These are phyloP conservation scores for Ptilorrhoa leucosticta DNA, from an alignment of 2,113 vertebrate genomes.

Conservation along the genomic window DNA sequence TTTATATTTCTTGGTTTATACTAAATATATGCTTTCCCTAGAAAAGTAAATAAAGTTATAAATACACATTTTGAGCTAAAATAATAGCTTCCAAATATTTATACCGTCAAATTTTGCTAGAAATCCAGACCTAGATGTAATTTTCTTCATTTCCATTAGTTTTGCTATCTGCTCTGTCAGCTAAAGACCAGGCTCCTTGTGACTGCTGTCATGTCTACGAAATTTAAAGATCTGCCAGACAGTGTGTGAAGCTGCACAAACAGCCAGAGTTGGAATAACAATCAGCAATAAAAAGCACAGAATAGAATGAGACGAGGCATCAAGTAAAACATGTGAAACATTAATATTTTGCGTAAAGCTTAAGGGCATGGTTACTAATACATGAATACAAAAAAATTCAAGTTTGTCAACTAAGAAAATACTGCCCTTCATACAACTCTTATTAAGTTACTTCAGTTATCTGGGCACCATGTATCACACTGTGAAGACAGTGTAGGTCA, in stretches of 20 bases:
- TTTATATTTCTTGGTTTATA: not conserved
- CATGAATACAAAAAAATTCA: not conserved
- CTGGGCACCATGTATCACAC: not conserved
- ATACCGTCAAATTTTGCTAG: not conserved
- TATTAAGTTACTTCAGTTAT: not conserved
- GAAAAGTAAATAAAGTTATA: not conserved
- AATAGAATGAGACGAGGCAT: not conserved
- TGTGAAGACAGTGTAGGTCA: not conserved
- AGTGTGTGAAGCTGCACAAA: not conserved
- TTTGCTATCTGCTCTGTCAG: not conserved
- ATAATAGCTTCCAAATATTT: not conserved
- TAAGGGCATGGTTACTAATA: not conserved
- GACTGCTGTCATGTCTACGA: not conserved
- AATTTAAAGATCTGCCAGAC: not conserved
- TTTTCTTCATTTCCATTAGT: not conserved
- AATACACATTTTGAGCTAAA: not conserved
- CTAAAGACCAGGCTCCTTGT: not conserved
- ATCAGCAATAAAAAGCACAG: not conserved
- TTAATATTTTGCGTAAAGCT: not conserved
- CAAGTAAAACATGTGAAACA: not conserved
- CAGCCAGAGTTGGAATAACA: not conserved
- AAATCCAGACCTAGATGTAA: not conserved
- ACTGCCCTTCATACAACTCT: not conserved
- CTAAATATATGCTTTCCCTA: not conserved
- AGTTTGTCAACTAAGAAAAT: not conserved